Evolutionary conservation across 2,888 invertebrate species (phyloP), one percentile per base, ranked within the genome.

Genomic region (Pyrrhosoma nymphula): DNA sequence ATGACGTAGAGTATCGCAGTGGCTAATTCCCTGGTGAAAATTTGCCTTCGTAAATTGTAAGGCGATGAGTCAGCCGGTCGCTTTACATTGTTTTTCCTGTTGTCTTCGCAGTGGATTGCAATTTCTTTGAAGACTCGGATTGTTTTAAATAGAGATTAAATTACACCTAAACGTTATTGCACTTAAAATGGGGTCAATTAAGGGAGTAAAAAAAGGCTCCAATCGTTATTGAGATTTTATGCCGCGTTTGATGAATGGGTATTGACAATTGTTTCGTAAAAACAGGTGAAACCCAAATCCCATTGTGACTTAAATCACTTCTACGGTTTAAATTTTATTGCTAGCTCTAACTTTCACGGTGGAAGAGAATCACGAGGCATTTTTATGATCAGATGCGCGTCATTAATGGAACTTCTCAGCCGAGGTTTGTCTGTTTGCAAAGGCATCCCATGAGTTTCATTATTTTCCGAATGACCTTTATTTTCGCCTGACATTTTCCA

Each of bases 391-490:
- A 35, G 35, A 35, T 18, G 14, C 20, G 60, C 30, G 30, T 35
- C 14, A 18, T 82, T 35, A 35, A 35, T 35, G 82, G 82, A 30
- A 16, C 26, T 35, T 16, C 35, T 69, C n/a, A 69, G n/a, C 10
- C 23, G n/a, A 69, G 69, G 69, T n/a, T 60, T 69, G 0, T 69
- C 30, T 82, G 82, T 82, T 82, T 82, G 82, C 82, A 82, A 1
- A 82, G 82, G 16, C 82, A 82, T 82, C 82, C 18, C 30, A 82
- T 35, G 82, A 3, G 82, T 82, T 82, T 10, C 82, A 82, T 82
- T 82, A 82, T 82, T 82, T 35, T 82, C 82, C 82, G 18, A 82
- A 82, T 82, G 82, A 35, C 82, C 82, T 82, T 82, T 82, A 35
- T 82, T 82, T 82, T 35, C 14, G 82, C 35, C 30, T 82, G 82